Base-by-base conservation (phyloP, 2,113 vertebrate species). In the Corvus cornix region DNA sequence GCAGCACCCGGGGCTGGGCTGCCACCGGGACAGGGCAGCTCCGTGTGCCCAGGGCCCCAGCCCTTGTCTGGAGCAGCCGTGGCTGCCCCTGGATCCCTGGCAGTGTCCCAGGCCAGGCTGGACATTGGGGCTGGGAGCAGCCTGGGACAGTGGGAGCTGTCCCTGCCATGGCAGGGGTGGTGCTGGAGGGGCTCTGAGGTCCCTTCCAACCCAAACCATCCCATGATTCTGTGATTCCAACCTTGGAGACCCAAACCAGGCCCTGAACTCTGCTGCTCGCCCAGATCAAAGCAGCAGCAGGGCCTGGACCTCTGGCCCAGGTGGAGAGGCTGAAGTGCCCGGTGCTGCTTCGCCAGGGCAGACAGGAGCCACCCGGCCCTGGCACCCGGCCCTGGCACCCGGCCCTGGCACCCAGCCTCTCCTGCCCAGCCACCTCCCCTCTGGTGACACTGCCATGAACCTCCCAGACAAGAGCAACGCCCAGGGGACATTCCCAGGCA, bases 11-110 rank as follows among this genome's bases (percentile, higher is more conserved):
- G 18, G 73, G 31, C 18, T 41, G 53, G 23, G 63, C 24, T 55
- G 41, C 17, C 80, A 14, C 6, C 1, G 16, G 64, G 59, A 9
- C 24, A 10, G 26, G 35, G 39, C 35, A 66, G 37, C 55, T 52
- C 35, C 6, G 2, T 7, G 56, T 37, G 24, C 43, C 33, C 76
- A 4, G 14, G 3, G 15, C 33, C 73, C 19, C 51, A 41, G 10
- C 49, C 13, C 66, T 5, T 13, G 30, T 0, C 46, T 20, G 1
- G 60, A 11, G 23, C 9, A 9, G 11, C 24, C 39, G 44, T 0
- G 52, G 68, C 10, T 59, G 39, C 3, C 39, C 51, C 59, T 20
- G 83, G 11, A 16, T 2, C 52, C 43, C 52, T 28, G 31, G 21
- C 3, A 27, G 26, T 33, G 59, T 0, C 56, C 67, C 1, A 35